These are phyloP conservation scores for Corydoras sp. DNA, from an alignment of 2,113 vertebrate genomes.

Conservation along the genomic window DNA sequence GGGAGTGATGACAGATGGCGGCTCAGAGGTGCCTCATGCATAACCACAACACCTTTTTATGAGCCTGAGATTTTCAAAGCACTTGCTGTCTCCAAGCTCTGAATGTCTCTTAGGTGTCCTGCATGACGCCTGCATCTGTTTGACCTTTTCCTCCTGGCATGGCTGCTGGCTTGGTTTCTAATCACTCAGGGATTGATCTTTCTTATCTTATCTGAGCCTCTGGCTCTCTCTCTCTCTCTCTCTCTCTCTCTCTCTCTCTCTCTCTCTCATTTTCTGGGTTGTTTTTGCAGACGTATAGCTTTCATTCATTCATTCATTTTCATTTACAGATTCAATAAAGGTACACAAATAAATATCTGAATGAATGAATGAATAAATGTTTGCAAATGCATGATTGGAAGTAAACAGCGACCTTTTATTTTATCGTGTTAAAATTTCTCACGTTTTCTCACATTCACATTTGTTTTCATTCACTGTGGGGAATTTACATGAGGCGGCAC, in stretches of 20 bases:
- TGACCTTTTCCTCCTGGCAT: slow-evolving; percentile 32
- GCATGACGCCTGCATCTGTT: slow-evolving; percentile 22
- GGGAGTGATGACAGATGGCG: slow-evolving; percentile 28
- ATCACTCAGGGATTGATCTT: slow-evolving; percentile 20
- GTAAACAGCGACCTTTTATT: too few relatives aligned
- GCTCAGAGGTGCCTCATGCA: slow-evolving; percentile 38
- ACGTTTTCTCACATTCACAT: too few relatives aligned
- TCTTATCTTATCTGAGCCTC: slow-evolving; percentile 27
- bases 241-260: neutral
- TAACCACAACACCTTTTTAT: slow-evolving; percentile 19
- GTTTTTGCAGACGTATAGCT: neutral
- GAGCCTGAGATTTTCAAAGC: slow-evolving; percentile 18
- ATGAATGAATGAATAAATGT: too few relatives aligned
- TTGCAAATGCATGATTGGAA: too few relatives aligned
- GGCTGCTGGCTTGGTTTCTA: slow-evolving; percentile 4
- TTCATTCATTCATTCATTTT: neutral
- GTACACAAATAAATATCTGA: too few relatives aligned
- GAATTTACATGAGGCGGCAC: too few relatives aligned
- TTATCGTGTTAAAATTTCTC: too few relatives aligned
- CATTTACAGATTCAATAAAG: neutral
- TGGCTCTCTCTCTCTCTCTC: neutral
- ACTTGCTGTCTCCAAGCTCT: slow-evolving; percentile 12
- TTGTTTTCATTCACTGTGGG: too few relatives aligned
- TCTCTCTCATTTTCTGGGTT: slow-evolving; percentile 6
- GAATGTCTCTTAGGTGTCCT: slow-evolving; percentile 29